phyloP scores from a whole-genome alignment of 2,113 vertebrate species.

The Misgurnus anguillicaudatus region DNA sequence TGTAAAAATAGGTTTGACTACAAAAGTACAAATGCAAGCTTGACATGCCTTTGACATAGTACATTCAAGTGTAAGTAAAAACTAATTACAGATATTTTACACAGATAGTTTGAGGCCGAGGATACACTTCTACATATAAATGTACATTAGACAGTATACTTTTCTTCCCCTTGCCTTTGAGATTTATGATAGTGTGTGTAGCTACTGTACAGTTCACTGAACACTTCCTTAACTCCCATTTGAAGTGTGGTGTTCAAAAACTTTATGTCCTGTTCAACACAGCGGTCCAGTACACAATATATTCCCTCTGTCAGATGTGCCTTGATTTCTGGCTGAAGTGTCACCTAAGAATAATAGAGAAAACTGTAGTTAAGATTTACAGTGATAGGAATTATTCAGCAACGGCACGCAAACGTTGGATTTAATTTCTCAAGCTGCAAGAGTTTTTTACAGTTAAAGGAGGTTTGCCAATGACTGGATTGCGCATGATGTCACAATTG shows the following conservation, averaged over 20 bases:
- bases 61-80: background rate
- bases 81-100: background rate
- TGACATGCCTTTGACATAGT: background rate
- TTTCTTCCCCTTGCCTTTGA: constrained; percentile 88
- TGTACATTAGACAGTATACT: constrained; percentile 80
- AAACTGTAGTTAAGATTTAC: background rate
- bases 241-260: constrained; percentile 82
- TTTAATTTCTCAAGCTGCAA: too few relatives aligned
- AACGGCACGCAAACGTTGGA: background rate
- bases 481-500: too few relatives aligned
- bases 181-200: constrained; percentile 87
- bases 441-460: too few relatives aligned
- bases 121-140: background rate
- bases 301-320: constrained; percentile 89
- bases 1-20: background rate
- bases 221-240: constrained; percentile 84
- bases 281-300: constrained; percentile 89
- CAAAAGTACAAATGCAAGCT: background rate
- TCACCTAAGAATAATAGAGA: constrained; percentile 72
- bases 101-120: background rate
- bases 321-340: constrained; percentile 85
- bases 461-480: too few relatives aligned
- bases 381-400: background rate
- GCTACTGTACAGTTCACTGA: constrained; percentile 84
- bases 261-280: constrained; percentile 84